Percentiles rank a stretch among this genome's conserved stretches.
Evolutionary conservation across 64 coral and sea anemone genomes (phyloP).

Genomic region (Porites australiensis): DNA sequence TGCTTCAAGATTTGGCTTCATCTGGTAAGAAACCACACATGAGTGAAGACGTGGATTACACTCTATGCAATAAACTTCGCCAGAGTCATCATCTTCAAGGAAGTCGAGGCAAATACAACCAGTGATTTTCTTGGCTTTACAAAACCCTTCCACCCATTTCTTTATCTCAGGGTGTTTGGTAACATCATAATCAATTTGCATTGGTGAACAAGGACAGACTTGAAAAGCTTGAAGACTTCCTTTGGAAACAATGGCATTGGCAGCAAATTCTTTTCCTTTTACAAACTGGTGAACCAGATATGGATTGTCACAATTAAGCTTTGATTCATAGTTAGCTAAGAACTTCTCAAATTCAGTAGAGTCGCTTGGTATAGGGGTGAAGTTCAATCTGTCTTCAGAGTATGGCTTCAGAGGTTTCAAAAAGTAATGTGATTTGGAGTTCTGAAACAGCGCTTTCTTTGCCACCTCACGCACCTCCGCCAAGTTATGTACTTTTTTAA

Average conservation of each 20-base stretch:
- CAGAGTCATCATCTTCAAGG: constrained; percentile 37
- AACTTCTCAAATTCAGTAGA: constrained; percentile 45
- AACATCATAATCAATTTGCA: constrained; percentile 60
- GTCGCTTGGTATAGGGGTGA: constrained; percentile 47
- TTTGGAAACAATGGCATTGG: constrained; percentile 35
- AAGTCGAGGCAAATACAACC: constrained; percentile 65
- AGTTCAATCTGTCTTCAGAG: constrained; percentile 34
- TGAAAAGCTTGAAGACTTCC: constrained; percentile 36
- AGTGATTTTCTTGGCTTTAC: constrained; percentile 57
- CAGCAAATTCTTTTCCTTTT: constrained; percentile 46
- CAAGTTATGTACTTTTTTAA: background rate
- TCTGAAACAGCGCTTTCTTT: constrained; percentile 13
- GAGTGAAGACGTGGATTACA: constrained; percentile 77
- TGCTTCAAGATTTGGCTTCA: constrained; percentile 39
- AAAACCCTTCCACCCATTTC: constrained; percentile 50
- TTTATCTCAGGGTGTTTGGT: constrained; percentile 22
- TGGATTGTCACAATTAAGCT: constrained; percentile 1
- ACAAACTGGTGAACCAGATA: constrained; percentile 70
- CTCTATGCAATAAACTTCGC: constrained; percentile 68
- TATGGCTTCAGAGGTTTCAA: constrained; percentile 46
- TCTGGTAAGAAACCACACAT: constrained; percentile 1
- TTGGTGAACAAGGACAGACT: constrained; percentile 34
- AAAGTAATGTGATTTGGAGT: constrained; percentile 44
- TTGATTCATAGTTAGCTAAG: background rate
- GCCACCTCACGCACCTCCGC: constrained; percentile 33